A percentile compares a stretch with the other conserved stretches of the same genome.
Conservation (phyloP, 2,113 vertebrate genomes). For the Sitta europaea region DNA sequence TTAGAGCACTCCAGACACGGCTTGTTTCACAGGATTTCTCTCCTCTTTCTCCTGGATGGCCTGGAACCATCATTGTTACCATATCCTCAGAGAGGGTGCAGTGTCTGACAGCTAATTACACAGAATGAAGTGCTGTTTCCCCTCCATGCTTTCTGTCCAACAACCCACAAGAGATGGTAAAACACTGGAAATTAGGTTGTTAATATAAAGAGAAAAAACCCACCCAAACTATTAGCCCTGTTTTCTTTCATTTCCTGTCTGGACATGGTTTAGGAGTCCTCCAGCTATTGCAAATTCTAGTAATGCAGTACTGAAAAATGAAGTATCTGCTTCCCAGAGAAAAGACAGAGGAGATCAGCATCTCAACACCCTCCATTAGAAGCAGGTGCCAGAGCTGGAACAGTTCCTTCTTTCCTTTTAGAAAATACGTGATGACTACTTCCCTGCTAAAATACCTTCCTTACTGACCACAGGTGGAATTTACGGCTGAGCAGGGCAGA, state of each 20-base stretch:
- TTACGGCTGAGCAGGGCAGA: not conserved
- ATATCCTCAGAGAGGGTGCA: not conserved
- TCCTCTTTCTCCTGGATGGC: not conserved
- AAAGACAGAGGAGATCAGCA: not conserved
- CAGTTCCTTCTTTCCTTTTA: not conserved
- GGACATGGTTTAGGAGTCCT: not conserved
- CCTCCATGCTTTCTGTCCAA: not conserved
- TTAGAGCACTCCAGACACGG: not conserved
- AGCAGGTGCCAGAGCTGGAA: not conserved
- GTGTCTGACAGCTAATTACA: not conserved
- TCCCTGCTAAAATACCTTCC: not conserved
- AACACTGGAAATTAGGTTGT: not conserved
- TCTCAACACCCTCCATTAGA: not conserved
- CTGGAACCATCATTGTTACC: not conserved
- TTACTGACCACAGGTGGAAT: not conserved
- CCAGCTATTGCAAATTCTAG: not conserved
- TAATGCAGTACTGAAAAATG: not conserved
- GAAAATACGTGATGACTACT: not conserved
- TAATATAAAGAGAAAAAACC: not conserved
- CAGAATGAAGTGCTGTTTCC: not conserved
- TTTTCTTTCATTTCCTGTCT: not conserved
- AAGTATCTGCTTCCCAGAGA: not conserved
- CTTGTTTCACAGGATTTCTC: not conserved
- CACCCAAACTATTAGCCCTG: not conserved
- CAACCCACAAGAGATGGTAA: not conserved